Evolutionary conservation across 2,888 invertebrate genomes (phyloP).

Genomic region (Corbicula japonica): DNA sequence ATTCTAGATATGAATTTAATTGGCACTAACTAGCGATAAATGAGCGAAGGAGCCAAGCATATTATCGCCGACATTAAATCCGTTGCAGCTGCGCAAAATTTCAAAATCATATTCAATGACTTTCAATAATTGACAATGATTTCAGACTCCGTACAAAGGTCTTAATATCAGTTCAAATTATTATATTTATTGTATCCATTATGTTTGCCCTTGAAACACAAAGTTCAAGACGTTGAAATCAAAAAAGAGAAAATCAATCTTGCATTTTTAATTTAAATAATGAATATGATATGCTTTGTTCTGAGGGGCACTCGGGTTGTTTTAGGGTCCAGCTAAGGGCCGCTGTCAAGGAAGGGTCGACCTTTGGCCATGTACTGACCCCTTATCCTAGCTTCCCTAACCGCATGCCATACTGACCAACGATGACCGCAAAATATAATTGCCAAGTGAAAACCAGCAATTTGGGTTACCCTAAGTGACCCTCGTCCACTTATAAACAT

Average conservation of each 20-base stretch:
- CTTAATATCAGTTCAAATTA: constrained; percentile 64
- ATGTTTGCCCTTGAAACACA: constrained; percentile 50
- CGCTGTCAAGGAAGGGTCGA: constrained; percentile 67
- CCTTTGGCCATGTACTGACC: constrained; percentile 69
- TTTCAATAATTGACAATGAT: constrained; percentile 58
- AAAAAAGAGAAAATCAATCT: constrained; percentile 65
- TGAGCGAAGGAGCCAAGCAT: constrained; percentile 26
- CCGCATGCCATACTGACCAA: constrained; percentile 65
- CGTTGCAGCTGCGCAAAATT: constrained; percentile 56
- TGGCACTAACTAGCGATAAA: constrained; percentile 35
- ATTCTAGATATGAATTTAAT: constrained; percentile 39
- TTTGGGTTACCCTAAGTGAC: constrained; percentile 63
- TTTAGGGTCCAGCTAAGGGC: constrained; percentile 51
- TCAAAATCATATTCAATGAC: constrained; percentile 55
- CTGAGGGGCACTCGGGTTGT: constrained; percentile 53
- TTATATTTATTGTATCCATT: constrained; percentile 64
- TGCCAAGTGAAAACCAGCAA: constrained; percentile 64
- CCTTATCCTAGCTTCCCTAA: constrained; percentile 61
- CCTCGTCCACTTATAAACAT: constrained; percentile 57
- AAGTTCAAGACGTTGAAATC: constrained; percentile 66
- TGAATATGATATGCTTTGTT: constrained; percentile 66
- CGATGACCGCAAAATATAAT: constrained; percentile 67
- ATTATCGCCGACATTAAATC: constrained; percentile 31
- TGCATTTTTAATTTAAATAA: constrained; percentile 72
- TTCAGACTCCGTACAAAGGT: constrained; percentile 59